Evolutionary conservation across 2,797 vertebrate species (phyloP).

Genomic region (Hippocampus kuda): DNA sequence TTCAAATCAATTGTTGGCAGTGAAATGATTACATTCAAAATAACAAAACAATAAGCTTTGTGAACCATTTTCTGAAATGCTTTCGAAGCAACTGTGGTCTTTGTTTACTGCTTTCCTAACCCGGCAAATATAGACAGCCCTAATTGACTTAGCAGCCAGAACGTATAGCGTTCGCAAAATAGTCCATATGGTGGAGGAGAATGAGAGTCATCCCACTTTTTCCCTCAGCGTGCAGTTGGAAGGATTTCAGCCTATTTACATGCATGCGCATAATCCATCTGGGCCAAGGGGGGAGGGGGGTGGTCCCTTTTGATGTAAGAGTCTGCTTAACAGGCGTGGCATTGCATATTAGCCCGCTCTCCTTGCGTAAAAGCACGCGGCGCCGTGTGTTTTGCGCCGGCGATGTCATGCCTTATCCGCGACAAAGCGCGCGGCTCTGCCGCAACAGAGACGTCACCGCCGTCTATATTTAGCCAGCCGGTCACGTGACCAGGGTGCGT

Average conservation of each 20-base stretch:
- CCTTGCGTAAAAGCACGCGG: slow-evolving; percentile 23
- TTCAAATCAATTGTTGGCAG: no score
- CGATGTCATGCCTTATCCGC: not conserved
- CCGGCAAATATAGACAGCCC: not conserved
- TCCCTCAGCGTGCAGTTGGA: slow-evolving; percentile 31
- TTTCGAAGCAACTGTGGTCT: not conserved
- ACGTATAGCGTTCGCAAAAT: not conserved
- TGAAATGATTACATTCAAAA: not conserved
- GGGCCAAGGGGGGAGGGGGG: slow-evolving; percentile 27
- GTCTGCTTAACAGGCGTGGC: slow-evolving; percentile 34
- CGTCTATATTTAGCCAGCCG: slow-evolving; percentile 1
- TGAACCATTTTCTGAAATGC: not conserved
- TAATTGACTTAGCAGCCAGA: not conserved
- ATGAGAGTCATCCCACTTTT: slow-evolving; percentile 35
- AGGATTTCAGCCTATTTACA: slow-evolving; percentile 42
- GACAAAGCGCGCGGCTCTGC: not conserved
- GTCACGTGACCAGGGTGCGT: not conserved
- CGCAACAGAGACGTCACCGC: not conserved
- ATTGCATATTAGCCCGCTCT: slow-evolving; percentile 33
- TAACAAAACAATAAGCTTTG: not conserved
- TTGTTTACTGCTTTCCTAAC: not conserved
- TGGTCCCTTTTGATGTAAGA: slow-evolving; percentile 38
- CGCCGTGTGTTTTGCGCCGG: slow-evolving; percentile 1
- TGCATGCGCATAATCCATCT: slow-evolving; percentile 20
- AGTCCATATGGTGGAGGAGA: slow-evolving; percentile 22